phyloP scores from a whole-genome alignment of 2,888 invertebrate species.

The Thera obeliscata region DNA sequence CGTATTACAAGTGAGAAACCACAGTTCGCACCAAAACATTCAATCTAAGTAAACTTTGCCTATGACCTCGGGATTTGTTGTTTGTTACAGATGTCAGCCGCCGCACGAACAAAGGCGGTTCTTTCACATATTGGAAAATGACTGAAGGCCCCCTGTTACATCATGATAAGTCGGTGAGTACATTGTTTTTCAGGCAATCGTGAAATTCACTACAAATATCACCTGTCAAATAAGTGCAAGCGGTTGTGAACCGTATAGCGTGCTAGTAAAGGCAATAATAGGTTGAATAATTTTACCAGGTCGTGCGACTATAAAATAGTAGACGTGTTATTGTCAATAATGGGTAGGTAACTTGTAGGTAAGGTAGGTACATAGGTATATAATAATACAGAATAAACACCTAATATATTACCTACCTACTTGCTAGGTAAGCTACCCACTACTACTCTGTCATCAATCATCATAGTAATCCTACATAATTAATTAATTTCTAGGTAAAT shows the following conservation, averaged over 20 bases:
- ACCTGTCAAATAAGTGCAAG: conserved; percentile 27
- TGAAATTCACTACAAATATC: conserved; percentile 16
- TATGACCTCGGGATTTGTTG: conserved; percentile 76
- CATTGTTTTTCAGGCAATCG: conserved; percentile 23
- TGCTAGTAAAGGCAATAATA: conserved; percentile 11
- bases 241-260: conserved; percentile 21
- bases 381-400: too few relatives aligned
- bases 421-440: too few relatives aligned
- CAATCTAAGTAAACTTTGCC: conserved; percentile 45
- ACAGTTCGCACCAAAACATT: conserved; percentile 22
- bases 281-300: conserved; percentile 16
- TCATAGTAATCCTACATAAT: too few relatives aligned
- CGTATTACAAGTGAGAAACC: conserved; percentile 72
- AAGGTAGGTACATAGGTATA: not conserved
- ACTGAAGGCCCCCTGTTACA: conserved; percentile 74
- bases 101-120: conserved; percentile 80
- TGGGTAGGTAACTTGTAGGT: not conserved
- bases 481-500: too few relatives aligned
- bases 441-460: too few relatives aligned
- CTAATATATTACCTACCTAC: too few relatives aligned
- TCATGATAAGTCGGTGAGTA: conserved; percentile 81
- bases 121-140: conserved; percentile 83
- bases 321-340: conserved; percentile 3
- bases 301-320: conserved; percentile 15
- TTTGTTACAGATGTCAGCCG: conserved; percentile 80